phyloP scores from a whole-genome alignment of 2,888 invertebrate species.

The Dendrolimus houi region DNA sequence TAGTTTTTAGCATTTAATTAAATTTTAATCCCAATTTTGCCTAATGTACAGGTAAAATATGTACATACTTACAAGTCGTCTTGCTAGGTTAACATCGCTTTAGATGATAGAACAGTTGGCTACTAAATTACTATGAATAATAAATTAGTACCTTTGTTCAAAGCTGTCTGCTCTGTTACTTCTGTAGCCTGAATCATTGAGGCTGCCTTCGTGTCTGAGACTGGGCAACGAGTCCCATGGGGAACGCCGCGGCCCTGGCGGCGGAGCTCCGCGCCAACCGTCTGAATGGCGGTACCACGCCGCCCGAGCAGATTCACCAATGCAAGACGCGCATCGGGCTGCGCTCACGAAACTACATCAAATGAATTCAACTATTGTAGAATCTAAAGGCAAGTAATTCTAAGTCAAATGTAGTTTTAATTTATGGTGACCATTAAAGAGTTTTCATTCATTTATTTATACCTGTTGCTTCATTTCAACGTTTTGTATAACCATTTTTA shows the following conservation, averaged over 20 bases:
- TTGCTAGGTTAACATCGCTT: no score
- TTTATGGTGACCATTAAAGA: no score
- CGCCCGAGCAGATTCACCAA: slow-evolving; percentile 91
- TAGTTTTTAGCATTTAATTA: no score
- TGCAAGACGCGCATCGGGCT: slow-evolving; percentile 88
- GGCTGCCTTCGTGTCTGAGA: slow-evolving; percentile 88
- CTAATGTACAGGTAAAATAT: no score
- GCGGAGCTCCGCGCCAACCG: slow-evolving; percentile 83
- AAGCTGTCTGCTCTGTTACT: slow-evolving; percentile 91
- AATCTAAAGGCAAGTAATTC: no score
- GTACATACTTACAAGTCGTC: no score
- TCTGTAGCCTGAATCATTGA: slow-evolving; percentile 91
- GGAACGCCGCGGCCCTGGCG: slow-evolving; percentile 82
- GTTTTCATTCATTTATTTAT: no score
- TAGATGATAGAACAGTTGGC: no score
- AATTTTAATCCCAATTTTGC: no score
- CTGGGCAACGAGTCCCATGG: slow-evolving; percentile 94
- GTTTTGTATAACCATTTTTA: no score
- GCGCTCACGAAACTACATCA: slow-evolving; percentile 69
- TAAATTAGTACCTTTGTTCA: slow-evolving; percentile 83
- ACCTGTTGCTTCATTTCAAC: no score
- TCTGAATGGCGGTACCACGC: slow-evolving; percentile 95
- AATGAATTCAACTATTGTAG: not conserved
- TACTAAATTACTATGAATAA: not conserved
- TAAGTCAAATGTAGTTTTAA: no score